Conservation (phyloP, 2,888 invertebrate species). For the Bellardia bayeri region DNA sequence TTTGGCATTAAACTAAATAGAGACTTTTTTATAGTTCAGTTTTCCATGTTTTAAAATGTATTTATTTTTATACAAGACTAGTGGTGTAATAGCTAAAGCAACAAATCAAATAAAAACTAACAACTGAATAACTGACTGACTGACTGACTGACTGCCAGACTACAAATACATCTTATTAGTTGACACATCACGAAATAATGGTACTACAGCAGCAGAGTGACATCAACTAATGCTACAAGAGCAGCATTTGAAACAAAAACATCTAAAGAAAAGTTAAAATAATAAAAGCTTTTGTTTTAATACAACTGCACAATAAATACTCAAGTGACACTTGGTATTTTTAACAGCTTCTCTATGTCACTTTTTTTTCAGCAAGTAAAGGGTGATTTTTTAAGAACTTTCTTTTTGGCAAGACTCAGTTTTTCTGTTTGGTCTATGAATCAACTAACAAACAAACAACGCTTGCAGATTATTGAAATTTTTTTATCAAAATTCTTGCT, state of each 20-base stretch:
- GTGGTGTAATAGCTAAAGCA: slow-evolving; percentile 24
- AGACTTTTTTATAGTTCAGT: neutral
- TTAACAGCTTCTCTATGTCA: slow-evolving; percentile 2
- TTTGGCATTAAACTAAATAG: neutral
- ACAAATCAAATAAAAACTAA: neutral
- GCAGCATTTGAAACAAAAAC: neutral
- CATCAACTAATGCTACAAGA: slow-evolving; percentile 19
- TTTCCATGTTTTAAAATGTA: neutral
- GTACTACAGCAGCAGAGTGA: neutral
- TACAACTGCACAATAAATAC: slow-evolving; percentile 59
- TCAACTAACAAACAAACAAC: too few species aligned
- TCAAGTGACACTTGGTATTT: slow-evolving; percentile 51
- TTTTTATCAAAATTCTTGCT: too few species aligned
- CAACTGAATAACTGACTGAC: neutral
- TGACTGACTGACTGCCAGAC: neutral
- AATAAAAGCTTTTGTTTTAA: slow-evolving; percentile 44
- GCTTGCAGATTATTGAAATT: too few species aligned
- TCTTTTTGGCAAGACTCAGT: too few species aligned
- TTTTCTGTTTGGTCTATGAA: too few species aligned
- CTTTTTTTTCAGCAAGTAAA: neutral
- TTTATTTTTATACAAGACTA: slow-evolving; percentile 3
- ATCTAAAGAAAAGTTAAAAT: neutral
- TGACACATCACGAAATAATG: slow-evolving; percentile 32
- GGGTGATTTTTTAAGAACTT: too few species aligned
- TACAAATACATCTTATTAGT: slow-evolving; percentile 12